Evolutionary conservation across 2,113 vertebrate genomes (phyloP).

Genomic region (Chroicocephalus ridibundus): DNA sequence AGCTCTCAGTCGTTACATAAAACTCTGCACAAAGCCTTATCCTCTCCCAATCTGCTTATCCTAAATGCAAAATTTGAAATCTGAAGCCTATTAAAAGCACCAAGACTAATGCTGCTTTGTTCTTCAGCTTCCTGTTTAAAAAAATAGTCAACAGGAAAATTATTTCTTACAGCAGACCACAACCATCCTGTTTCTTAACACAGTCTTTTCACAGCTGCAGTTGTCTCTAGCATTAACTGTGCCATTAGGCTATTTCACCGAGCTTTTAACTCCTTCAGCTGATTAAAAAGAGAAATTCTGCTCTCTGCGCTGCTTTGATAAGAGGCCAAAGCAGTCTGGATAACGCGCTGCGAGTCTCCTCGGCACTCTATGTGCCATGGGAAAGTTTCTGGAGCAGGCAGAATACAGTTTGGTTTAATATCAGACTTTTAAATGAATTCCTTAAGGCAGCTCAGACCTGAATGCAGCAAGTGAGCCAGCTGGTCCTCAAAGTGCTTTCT

Average conservation of each 20-base stretch:
- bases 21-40: background rate
- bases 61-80: conserved; percentile 36
- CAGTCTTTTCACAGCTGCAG: conserved; percentile 60
- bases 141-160: conserved; percentile 78
- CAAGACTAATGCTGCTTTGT: conserved; percentile 51
- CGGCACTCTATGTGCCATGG: background rate
- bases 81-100: conserved; percentile 56
- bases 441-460: background rate
- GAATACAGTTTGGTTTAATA: background rate
- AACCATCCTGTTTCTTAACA: conserved; percentile 71
- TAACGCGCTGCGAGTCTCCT: background rate
- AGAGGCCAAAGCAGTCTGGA: background rate
- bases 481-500: background rate
- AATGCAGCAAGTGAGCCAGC: background rate
- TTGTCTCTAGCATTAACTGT: conserved; percentile 17
- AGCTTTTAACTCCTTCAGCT: background rate
- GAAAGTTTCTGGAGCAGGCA: background rate
- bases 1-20: background rate
- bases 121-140: conserved; percentile 71
- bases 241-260: background rate
- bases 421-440: background rate
- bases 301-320: background rate
- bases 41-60: background rate
- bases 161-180: conserved; percentile 70
- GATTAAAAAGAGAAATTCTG: background rate